Evolutionary conservation across 2,113 vertebrate species (phyloP).

Genomic region (Notothenia rossii): DNA sequence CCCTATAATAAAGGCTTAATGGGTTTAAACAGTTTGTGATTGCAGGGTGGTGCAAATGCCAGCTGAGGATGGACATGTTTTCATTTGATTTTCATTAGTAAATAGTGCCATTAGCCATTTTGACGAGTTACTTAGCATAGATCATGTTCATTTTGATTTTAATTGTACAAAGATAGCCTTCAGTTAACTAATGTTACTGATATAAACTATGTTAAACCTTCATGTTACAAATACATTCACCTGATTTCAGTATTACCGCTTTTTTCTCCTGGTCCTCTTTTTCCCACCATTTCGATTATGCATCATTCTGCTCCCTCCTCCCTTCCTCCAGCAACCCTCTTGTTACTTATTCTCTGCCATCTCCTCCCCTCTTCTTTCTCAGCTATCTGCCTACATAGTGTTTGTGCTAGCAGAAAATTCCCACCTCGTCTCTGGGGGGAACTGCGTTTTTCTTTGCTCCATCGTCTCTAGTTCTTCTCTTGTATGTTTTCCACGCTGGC

Average conservation of each 20-base stretch:
- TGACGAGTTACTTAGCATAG: neutral
- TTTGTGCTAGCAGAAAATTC: constrained; percentile 72
- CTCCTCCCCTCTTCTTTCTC: constrained; percentile 51
- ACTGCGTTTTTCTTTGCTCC: constrained; percentile 75
- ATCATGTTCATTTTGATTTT: neutral
- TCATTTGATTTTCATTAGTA: neutral
- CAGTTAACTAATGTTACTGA: neutral
- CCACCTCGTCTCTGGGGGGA: constrained; percentile 71
- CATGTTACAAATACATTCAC: constrained; percentile 43
- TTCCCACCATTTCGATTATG: constrained; percentile 51
- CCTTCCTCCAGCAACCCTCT: constrained; percentile 42
- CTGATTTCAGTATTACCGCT: constrained; percentile 24
- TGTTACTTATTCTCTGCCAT: constrained; percentile 64
- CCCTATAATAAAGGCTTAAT: constrained; percentile 26
- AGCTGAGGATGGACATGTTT: neutral
- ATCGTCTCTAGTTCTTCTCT: constrained; percentile 71
- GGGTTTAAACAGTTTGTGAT: constrained; percentile 8
- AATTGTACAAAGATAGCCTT: neutral
- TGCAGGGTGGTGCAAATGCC: neutral
- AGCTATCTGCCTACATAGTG: constrained; percentile 72
- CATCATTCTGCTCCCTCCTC: constrained; percentile 23
- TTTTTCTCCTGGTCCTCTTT: constrained; percentile 39
- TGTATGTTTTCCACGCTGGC: constrained; percentile 80
- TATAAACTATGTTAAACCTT: constrained; percentile 2
- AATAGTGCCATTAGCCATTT: neutral